These are phyloP conservation scores for Drosophila quinaria DNA, from an alignment of 2,888 invertebrate species.

Conservation along the genomic window DNA sequence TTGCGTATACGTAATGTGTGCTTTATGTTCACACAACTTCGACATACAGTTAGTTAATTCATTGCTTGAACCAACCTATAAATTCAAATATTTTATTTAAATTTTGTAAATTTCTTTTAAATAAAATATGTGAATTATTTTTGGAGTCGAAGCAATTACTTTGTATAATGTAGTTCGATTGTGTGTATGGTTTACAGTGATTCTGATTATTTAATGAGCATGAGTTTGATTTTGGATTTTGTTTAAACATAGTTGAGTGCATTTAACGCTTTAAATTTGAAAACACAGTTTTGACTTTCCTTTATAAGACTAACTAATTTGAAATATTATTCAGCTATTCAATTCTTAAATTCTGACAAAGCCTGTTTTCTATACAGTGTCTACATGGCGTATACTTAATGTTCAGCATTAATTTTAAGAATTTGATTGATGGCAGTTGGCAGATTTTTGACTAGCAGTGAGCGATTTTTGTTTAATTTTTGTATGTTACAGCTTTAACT, in stretches of 20 bases:
- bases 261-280: slow-evolving; percentile 73
- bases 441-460: slow-evolving; percentile 20
- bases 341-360: slow-evolving; percentile 27
- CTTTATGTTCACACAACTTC: background rate
- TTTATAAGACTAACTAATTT: background rate
- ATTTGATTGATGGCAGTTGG: slow-evolving; percentile 21
- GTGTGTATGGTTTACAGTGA: background rate
- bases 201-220: slow-evolving; percentile 47
- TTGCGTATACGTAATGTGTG: slow-evolving; percentile 45
- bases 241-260: slow-evolving; percentile 57
- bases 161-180: background rate
- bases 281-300: background rate
- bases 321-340: background rate
- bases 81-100: background rate
- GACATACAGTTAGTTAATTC: background rate
- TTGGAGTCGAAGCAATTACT: background rate
- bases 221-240: slow-evolving; percentile 46
- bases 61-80: background rate
- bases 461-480: slow-evolving; percentile 21
- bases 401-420: slow-evolving; percentile 31
- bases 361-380: slow-evolving; percentile 20
- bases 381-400: slow-evolving; percentile 38
- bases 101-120: background rate
- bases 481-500: background rate
- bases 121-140: background rate